These are phyloP conservation scores for Zosterops borbonicus DNA, from an alignment of 2,113 vertebrate species.

Conservation along the genomic window DNA sequence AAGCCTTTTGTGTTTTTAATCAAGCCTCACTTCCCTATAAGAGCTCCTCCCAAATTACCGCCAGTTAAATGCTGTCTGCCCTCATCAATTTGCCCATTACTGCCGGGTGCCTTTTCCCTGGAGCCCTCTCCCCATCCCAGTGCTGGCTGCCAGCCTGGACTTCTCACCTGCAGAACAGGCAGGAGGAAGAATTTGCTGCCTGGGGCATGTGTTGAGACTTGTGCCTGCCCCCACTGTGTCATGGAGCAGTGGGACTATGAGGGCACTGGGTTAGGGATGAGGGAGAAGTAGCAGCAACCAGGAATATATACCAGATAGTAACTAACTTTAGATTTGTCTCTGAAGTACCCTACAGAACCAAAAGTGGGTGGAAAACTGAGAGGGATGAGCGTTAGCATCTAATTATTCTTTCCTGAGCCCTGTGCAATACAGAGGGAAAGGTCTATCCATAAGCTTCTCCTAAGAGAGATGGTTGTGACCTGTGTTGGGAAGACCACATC, in stretches of 20 bases:
- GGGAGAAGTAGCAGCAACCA: neutral
- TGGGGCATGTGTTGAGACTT: neutral
- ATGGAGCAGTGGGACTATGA: rapidly evolving
- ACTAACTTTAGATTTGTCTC: neutral
- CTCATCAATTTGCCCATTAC: slow-evolving; percentile 44
- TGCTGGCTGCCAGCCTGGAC: slow-evolving; percentile 19
- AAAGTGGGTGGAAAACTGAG: neutral
- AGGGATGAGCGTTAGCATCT: neutral
- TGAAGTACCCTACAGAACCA: neutral
- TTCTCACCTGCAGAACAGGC: slow-evolving; percentile 24
- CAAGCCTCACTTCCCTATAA: neutral
- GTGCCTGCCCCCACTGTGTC: neutral
- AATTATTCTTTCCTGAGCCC: neutral
- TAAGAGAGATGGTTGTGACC: neutral
- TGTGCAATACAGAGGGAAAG: neutral
- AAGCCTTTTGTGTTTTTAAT: slow-evolving; percentile 43
- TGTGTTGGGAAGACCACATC: neutral
- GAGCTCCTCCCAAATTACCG: neutral
- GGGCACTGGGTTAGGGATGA: neutral
- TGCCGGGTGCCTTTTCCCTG: neutral
- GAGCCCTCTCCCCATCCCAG: neutral
- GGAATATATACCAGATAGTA: neutral
- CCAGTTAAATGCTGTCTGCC: slow-evolving; percentile 28
- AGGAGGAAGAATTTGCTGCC: neutral
- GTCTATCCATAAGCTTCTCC: neutral